phyloP scores from a whole-genome alignment of 2,888 invertebrate genomes.

The Mesopsocus fuscifrons region DNA sequence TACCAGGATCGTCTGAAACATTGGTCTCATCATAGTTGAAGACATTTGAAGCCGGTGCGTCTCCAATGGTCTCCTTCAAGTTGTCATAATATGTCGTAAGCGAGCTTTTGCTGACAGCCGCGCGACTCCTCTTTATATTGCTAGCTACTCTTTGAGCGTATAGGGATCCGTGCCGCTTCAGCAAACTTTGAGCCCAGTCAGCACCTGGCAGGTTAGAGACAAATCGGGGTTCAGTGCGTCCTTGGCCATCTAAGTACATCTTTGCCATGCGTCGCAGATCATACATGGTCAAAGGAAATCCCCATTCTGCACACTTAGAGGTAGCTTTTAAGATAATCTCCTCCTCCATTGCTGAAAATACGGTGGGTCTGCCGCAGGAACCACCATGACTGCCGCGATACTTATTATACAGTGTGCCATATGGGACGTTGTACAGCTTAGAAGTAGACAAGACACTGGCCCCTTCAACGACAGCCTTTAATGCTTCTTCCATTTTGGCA shows the following conservation, averaged over 20 bases:
- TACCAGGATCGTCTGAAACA: slow-evolving; percentile 22
- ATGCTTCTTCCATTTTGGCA: background rate
- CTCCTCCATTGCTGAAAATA: background rate
- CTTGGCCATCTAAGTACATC: background rate
- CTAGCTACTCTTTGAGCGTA: background rate
- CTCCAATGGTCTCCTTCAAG: slow-evolving; percentile 15
- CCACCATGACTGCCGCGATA: background rate
- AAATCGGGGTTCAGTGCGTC: background rate
- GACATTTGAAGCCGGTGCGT: slow-evolving; percentile 17
- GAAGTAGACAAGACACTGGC: background rate
- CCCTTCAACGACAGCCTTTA: background rate
- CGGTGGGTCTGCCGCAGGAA: background rate
- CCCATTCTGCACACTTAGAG: background rate
- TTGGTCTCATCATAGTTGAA: slow-evolving; percentile 23
- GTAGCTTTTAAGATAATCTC: background rate
- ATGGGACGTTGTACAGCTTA: background rate
- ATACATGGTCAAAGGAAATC: background rate
- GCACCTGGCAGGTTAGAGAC: background rate
- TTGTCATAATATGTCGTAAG: slow-evolving; percentile 16
- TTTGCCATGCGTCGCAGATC: background rate
- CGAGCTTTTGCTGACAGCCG: background rate
- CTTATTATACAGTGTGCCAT: background rate
- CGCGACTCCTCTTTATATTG: slow-evolving; percentile 1
- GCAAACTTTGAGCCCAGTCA: background rate
- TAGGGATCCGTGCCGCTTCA: background rate